Evolutionary conservation across 2,797 vertebrate species (phyloP).

Genomic region (Falco berigora): DNA sequence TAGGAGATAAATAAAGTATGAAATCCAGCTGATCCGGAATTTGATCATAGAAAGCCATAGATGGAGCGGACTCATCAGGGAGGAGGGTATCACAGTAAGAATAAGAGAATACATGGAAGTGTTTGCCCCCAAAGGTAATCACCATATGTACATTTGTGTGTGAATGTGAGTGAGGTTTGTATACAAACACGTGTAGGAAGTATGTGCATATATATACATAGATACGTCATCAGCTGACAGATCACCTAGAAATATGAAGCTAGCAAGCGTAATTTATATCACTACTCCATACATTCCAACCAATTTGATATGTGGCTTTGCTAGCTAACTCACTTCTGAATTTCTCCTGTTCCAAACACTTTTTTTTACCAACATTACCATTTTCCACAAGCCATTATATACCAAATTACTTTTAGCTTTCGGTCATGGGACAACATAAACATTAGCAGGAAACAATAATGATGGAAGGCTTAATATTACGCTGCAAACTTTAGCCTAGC

Average conservation of each 20-base stretch:
- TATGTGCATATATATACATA: not conserved
- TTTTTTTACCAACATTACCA: not conserved
- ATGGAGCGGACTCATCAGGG: not conserved
- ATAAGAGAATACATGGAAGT: not conserved
- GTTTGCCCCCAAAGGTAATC: not conserved
- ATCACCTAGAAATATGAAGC: not conserved
- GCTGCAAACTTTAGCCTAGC: not conserved
- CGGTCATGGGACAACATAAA: not conserved
- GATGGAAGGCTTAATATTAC: not conserved
- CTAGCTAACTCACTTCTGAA: not conserved
- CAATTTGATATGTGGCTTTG: not conserved
- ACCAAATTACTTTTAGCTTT: not conserved
- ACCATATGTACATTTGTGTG: not conserved
- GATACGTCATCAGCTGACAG: not conserved
- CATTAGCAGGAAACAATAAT: not conserved
- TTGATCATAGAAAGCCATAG: not conserved
- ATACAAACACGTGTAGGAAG: not conserved
- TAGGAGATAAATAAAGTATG: not conserved
- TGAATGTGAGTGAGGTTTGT: not conserved
- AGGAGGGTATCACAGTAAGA: not conserved
- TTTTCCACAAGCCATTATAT: constrained; percentile 8
- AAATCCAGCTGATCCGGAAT: not conserved
- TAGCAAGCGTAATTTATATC: constrained; percentile 1
- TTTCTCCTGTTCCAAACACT: not conserved
- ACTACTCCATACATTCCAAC: not conserved